These are phyloP conservation scores for Thumatha senex DNA, from an alignment of 2,888 invertebrate species.

Conservation along the genomic window DNA sequence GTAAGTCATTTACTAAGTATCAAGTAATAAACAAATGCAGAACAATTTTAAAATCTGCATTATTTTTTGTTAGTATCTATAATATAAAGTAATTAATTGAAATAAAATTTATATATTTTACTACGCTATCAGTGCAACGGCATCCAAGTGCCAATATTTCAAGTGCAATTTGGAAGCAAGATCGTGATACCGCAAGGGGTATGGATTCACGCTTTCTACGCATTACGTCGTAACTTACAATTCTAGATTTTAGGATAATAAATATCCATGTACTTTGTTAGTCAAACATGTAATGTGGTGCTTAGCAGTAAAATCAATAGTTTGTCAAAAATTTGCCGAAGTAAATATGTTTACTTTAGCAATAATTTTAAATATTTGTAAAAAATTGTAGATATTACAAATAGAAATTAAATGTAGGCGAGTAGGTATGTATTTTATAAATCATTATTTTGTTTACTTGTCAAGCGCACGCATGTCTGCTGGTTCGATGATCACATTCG, in stretches of 20 bases:
- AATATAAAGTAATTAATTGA: too few relatives aligned
- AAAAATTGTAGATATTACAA: not conserved
- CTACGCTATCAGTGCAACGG: not conserved
- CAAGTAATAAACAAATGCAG: too few relatives aligned
- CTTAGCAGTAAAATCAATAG: not conserved
- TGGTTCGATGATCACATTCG: conserved; percentile 72
- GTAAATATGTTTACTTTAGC: not conserved
- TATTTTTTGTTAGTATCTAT: too few relatives aligned
- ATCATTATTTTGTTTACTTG: conserved; percentile 17
- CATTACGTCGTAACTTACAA: not conserved
- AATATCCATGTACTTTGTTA: too few relatives aligned
- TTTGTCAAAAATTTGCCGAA: not conserved
- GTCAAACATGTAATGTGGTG: not conserved
- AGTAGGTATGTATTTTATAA: not conserved
- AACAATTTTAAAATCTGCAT: too few relatives aligned
- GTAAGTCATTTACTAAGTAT: too few relatives aligned
- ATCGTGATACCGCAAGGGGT: conserved; percentile 5
- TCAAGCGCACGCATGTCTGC: conserved; percentile 63
- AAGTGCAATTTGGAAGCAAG: conserved; percentile 1
- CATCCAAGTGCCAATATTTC: conserved; percentile 2
- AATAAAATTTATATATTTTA: too few relatives aligned
- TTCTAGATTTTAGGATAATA: not conserved
- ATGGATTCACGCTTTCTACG: not conserved
- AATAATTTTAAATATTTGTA: not conserved
- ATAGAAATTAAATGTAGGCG: conserved; percentile 9